Evolutionary conservation across 1,140 invertebrate species (phyloP).

Genomic region (Ladona fulva): DNA sequence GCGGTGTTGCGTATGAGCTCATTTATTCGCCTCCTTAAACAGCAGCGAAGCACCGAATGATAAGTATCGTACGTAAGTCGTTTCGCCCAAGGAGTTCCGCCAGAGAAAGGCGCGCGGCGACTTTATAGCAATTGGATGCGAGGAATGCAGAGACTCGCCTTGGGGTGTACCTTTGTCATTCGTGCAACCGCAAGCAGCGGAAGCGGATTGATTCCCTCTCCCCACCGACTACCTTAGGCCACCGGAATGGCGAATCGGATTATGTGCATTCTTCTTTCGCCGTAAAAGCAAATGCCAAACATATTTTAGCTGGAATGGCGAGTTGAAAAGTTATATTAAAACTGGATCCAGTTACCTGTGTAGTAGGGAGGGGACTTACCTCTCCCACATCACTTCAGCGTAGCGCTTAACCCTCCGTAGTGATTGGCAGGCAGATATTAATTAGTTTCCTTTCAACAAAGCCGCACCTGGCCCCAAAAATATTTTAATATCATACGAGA

Average conservation of each 20-base stretch:
- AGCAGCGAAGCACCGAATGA: no score
- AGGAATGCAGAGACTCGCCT: background rate
- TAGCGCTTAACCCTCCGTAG: constrained; percentile 19
- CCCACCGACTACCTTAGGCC: background rate
- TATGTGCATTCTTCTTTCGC: constrained; percentile 25
- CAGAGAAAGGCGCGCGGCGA: background rate
- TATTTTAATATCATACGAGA: constrained; percentile 25
- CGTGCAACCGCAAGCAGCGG: constrained; percentile 23
- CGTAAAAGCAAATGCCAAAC: constrained; percentile 26
- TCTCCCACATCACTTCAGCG: constrained; percentile 16
- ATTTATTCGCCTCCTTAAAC: no score
- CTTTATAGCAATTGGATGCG: background rate
- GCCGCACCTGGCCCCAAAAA: constrained; percentile 23
- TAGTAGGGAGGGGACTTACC: constrained; percentile 11
- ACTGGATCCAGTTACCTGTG: constrained; percentile 15
- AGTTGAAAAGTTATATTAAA: constrained; percentile 26
- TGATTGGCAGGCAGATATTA: constrained; percentile 26
- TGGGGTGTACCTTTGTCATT: constrained; percentile 21
- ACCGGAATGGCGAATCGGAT: constrained; percentile 21
- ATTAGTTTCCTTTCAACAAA: constrained; percentile 26
- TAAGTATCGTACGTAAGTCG: no score
- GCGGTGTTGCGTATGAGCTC: no score
- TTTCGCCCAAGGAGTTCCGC: no score
- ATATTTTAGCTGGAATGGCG: constrained; percentile 25
- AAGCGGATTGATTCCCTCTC: constrained; percentile 19